These are phyloP conservation scores for Diplodus sargus DNA, from an alignment of 2,797 vertebrate genomes.

Conservation along the genomic window DNA sequence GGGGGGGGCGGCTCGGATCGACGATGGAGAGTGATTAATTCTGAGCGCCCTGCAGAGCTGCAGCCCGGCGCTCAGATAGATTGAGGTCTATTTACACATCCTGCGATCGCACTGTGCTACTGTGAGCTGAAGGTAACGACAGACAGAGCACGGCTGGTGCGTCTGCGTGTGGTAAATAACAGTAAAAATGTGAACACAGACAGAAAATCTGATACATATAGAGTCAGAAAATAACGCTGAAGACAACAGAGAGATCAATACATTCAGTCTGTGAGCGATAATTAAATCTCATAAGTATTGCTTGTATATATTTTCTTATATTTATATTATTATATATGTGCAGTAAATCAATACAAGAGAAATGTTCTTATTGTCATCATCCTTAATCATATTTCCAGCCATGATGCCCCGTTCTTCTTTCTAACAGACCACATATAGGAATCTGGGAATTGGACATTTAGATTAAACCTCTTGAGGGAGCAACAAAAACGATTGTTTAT, in stretches of 20 bases:
- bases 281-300: no score
- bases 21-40: slow-evolving; percentile 54
- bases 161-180: neutral
- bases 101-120: slow-evolving; percentile 17
- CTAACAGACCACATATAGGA: no score
- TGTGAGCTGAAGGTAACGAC: neutral
- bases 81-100: slow-evolving; percentile 34
- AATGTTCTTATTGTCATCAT: no score
- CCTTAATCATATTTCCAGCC: no score
- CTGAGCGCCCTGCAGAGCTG: slow-evolving; percentile 24
- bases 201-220: neutral
- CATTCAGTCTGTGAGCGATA: no score
- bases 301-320: no score
- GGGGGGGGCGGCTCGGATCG: slow-evolving; percentile 27
- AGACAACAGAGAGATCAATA: neutral
- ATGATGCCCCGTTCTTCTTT: no score
- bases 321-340: no score
- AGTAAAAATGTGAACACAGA: neutral
- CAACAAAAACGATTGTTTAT: no score
- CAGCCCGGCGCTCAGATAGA: slow-evolving; percentile 16
- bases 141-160: slow-evolving; percentile 7
- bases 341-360: no score
- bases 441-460: no score
- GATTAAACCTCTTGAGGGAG: no score
- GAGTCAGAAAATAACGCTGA: neutral